Evolutionary conservation across 2,797 vertebrate genomes (phyloP).

Genomic region (Sternotherus odoratus): DNA sequence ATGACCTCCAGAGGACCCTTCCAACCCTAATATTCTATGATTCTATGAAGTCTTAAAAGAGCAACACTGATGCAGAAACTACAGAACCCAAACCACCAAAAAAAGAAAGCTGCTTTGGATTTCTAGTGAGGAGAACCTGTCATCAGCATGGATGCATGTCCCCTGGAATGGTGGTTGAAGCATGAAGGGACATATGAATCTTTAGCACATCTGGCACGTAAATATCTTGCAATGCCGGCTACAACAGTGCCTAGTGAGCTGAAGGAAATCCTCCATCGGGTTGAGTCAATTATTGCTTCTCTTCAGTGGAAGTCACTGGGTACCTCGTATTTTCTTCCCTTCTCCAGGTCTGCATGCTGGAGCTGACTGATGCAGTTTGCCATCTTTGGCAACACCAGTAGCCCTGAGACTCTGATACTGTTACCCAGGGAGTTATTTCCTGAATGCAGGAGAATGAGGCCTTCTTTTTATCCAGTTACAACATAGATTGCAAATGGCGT

Average conservation of each 20-base stretch:
- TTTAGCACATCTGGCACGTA: too few species aligned
- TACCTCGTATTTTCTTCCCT: not conserved
- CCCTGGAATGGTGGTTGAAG: too few species aligned
- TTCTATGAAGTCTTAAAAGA: too few species aligned
- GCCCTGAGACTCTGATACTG: not conserved
- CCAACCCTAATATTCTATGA: too few species aligned
- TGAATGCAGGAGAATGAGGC: not conserved
- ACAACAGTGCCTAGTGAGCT: not conserved
- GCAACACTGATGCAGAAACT: too few species aligned
- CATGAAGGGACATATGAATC: too few species aligned
- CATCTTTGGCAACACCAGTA: not conserved
- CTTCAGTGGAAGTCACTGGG: not conserved
- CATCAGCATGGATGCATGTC: too few species aligned
- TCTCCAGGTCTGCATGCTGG: not conserved
- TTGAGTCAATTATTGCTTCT: not conserved
- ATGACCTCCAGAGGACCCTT: too few species aligned
- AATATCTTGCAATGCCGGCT: too few species aligned
- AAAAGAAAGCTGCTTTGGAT: too few species aligned
- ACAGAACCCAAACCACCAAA: too few species aligned
- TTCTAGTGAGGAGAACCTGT: too few species aligned
- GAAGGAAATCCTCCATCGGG: not conserved
- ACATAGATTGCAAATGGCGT: not conserved
- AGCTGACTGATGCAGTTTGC: not conserved
- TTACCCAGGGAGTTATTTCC: not conserved
- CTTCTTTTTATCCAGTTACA: rapidly evolving